phyloP scores from a whole-genome alignment of 1,140 invertebrate species.

The Trinorchestia longiramus region DNA sequence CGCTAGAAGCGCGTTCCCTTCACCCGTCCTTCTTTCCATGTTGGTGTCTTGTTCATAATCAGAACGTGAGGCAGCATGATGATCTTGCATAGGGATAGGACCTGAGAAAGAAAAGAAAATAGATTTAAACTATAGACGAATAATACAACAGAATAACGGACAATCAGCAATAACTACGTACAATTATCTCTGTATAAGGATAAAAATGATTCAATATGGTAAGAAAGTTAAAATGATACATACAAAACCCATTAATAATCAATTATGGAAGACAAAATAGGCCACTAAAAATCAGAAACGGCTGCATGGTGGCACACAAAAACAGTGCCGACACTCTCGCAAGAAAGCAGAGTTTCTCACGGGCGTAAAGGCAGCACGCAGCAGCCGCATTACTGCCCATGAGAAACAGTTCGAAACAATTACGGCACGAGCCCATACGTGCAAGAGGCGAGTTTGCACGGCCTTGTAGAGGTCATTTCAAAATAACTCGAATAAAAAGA shows the following conservation, averaged over 20 bases:
- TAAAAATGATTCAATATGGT: background rate
- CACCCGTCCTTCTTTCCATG: background rate
- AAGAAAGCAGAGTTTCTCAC: background rate
- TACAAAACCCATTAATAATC: background rate
- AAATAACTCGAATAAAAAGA: constrained; percentile 38
- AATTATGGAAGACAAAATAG: background rate
- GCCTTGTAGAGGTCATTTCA: background rate
- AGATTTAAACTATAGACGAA: background rate
- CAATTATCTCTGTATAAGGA: background rate
- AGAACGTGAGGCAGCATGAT: background rate
- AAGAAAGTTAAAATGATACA: background rate
- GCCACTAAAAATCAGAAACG: background rate
- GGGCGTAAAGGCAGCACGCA: background rate
- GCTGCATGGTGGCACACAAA: background rate
- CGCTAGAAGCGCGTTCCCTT: background rate
- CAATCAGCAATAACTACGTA: background rate
- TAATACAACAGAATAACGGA: background rate
- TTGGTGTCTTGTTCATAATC: background rate
- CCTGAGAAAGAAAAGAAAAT: background rate
- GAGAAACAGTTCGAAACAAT: constrained; percentile 3
- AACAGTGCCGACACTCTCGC: background rate
- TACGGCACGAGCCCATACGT: background rate
- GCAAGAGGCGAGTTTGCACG: background rate
- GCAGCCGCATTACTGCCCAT: background rate
- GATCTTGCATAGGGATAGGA: background rate